These are phyloP conservation scores for Diuraphis noxia DNA, from an alignment of 1,140 invertebrate species.

Conservation along the genomic window DNA sequence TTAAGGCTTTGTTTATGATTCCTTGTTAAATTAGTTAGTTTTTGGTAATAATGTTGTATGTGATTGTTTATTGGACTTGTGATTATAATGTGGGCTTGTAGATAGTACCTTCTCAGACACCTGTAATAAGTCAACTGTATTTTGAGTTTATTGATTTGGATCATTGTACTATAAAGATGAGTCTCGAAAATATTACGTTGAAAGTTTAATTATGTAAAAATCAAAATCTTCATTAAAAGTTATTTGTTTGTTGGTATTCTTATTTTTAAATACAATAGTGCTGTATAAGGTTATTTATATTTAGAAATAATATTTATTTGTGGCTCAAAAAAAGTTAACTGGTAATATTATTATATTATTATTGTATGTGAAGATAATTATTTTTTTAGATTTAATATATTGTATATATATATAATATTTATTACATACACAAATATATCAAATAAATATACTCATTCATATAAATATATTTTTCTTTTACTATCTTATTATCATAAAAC, in stretches of 20 bases:
- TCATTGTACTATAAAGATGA: neutral
- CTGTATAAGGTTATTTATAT: too few relatives aligned
- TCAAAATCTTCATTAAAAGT: conserved; percentile 28
- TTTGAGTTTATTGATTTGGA: conserved; percentile 6
- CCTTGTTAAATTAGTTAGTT: conserved; percentile 7
- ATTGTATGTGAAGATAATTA: conserved; percentile 18
- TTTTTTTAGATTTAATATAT: conserved; percentile 32
- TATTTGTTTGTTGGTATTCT: neutral
- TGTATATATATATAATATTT: neutral
- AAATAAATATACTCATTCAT: conserved; percentile 32
- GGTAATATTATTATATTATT: neutral
- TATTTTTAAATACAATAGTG: neutral
- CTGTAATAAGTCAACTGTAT: neutral
- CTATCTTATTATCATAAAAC: neutral
- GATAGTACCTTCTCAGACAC: neutral
- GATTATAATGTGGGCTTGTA: neutral
- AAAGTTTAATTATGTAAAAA: neutral
- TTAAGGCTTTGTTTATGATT: neutral
- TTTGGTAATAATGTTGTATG: neutral
- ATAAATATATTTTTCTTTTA: neutral
- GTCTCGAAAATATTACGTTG: neutral
- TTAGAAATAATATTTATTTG: neutral
- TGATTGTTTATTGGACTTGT: neutral
- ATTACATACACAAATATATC: conserved; percentile 8
- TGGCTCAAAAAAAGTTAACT: neutral